Conservation (phyloP, 2,797 vertebrate species). For the Anas acuta region DNA sequence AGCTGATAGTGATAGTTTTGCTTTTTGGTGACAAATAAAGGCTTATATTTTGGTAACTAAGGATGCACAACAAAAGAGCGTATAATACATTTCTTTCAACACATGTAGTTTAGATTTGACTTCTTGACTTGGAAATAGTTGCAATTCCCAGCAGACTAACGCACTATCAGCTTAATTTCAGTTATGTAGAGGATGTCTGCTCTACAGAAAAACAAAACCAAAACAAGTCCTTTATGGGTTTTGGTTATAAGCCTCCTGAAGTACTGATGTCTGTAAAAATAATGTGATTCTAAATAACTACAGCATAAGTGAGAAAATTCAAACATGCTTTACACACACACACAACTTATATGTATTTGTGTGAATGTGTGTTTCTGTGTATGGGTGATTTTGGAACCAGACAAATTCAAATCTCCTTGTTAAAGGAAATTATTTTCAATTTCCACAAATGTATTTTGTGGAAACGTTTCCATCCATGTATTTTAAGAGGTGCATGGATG, state of each 20-base stretch:
- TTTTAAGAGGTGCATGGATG: background rate
- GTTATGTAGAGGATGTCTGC: background rate
- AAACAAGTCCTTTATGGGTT: background rate
- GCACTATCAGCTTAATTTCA: background rate
- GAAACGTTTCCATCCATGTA: background rate
- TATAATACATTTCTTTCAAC: background rate
- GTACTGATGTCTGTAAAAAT: background rate
- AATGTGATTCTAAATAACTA: background rate
- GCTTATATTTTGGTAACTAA: background rate
- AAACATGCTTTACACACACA: background rate
- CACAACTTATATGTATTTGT: background rate
- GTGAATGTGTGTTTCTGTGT: background rate
- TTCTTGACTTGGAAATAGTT: slow-evolving; percentile 60
- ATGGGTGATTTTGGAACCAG: background rate
- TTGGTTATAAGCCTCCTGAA: background rate
- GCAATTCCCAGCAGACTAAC: background rate
- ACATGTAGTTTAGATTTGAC: background rate
- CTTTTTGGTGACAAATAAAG: background rate
- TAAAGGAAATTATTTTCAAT: background rate
- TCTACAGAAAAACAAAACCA: background rate
- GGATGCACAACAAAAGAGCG: background rate
- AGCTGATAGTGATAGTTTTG: background rate
- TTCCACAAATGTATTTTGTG: background rate
- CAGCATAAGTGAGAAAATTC: background rate
- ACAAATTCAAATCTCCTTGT: too few relatives aligned